Percentiles rank a stretch among this genome's conserved stretches.
Conservation (phyloP, 2,888 invertebrate species). For the Autographa pulchrina region DNA sequence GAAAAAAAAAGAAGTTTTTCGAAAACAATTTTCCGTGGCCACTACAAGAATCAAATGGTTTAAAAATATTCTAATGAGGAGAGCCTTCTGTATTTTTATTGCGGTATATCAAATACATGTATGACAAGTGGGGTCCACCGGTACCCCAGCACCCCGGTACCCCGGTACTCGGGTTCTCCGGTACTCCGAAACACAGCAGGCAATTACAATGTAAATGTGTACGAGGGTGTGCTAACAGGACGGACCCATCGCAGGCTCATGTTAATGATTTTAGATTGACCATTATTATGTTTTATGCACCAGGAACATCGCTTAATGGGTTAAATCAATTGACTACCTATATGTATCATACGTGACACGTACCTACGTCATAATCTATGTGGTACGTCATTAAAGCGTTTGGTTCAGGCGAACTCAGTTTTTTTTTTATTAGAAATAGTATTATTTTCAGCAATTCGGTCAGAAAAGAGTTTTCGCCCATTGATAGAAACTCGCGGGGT, state of each 20-base stretch:
- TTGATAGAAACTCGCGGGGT: too few relatives aligned
- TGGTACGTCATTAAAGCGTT: too few relatives aligned
- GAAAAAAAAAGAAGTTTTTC: too few relatives aligned
- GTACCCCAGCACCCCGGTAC: not conserved
- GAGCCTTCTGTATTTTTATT: not conserved
- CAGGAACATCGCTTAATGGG: not conserved
- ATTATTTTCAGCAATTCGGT: too few relatives aligned
- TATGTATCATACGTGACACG: not conserved
- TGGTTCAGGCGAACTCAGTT: too few relatives aligned
- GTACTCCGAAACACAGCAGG: conserved; percentile 5
- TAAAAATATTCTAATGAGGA: not conserved
- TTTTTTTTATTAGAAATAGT: too few relatives aligned
- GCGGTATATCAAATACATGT: not conserved
- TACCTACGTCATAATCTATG: not conserved
- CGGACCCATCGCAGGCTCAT: not conserved
- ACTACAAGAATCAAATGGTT: too few relatives aligned
- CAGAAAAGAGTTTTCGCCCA: too few relatives aligned
- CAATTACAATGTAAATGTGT: conserved; percentile 14
- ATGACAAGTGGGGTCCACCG: conserved; percentile 10
- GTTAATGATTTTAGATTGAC: not conserved
- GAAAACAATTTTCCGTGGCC: too few relatives aligned
- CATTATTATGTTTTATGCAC: conserved; percentile 1
- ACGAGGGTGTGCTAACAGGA: conserved; percentile 2
- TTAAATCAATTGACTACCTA: not conserved
- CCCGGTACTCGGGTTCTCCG: not conserved